These are phyloP conservation scores for Chromoteleia sp. DNA, from an alignment of 2,888 invertebrate genomes.

Conservation along the genomic window DNA sequence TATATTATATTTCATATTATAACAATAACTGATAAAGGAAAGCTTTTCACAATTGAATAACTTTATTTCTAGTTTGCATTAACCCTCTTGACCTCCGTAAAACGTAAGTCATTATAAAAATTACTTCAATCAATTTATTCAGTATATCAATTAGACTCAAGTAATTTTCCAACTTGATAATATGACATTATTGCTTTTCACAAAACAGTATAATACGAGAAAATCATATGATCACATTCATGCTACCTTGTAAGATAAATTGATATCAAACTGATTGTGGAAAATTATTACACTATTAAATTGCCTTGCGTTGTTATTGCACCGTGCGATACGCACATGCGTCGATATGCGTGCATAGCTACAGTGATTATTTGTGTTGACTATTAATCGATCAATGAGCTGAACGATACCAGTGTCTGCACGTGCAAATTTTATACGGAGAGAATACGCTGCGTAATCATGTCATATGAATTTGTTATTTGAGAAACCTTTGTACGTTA, in stretches of 20 bases:
- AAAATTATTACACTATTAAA: constrained; percentile 31
- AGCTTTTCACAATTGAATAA: too few species aligned
- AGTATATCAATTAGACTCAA: too few species aligned
- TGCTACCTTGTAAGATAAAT: constrained; percentile 19
- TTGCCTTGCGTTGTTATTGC: constrained; percentile 18
- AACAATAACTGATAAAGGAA: too few species aligned
- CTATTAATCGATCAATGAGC: constrained; percentile 73
- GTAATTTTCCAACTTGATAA: too few species aligned
- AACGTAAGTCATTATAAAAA: too few species aligned
- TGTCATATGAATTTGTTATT: too few species aligned
- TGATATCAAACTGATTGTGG: constrained; percentile 1
- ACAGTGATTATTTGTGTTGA: constrained; percentile 66
- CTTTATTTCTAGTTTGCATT: too few species aligned
- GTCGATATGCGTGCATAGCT: constrained; percentile 71
- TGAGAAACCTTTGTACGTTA: too few species aligned
- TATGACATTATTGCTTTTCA: too few species aligned
- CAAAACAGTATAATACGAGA: background rate
- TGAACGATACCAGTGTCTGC: constrained; percentile 59
- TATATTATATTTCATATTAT: too few species aligned
- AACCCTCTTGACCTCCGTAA: too few species aligned
- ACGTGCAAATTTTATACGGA: constrained; percentile 13
- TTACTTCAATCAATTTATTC: too few species aligned
- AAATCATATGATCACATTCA: background rate
- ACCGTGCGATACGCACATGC: constrained; percentile 67
- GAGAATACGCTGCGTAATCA: constrained; percentile 17